phyloP scores from a whole-genome alignment of 1,140 invertebrate genomes.

The Laupala kohalensis region DNA sequence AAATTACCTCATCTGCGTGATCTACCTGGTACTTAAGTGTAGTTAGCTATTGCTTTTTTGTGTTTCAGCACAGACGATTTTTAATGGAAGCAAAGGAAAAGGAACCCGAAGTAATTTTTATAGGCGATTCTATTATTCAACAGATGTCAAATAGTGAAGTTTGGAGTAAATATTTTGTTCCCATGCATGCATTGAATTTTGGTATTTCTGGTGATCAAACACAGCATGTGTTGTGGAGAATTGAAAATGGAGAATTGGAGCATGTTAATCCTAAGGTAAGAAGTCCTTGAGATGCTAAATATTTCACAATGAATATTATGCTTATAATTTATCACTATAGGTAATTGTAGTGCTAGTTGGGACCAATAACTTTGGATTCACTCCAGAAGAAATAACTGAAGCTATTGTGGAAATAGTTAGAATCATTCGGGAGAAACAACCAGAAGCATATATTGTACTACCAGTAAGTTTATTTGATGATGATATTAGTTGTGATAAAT shows the following conservation, averaged over 20 bases:
- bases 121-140: constrained; percentile 75
- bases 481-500: not conserved
- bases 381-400: constrained; percentile 61
- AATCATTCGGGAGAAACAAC: constrained; percentile 58
- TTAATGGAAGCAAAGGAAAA: constrained; percentile 65
- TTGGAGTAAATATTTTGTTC: constrained; percentile 76
- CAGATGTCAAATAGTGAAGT: constrained; percentile 63
- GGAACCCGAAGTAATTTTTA: constrained; percentile 81
- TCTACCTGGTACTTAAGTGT: not conserved
- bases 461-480: constrained; percentile 56
- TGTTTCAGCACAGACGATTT: constrained; percentile 66
- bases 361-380: constrained; percentile 70
- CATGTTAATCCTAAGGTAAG: constrained; percentile 71
- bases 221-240: constrained; percentile 78
- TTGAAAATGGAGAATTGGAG: constrained; percentile 77
- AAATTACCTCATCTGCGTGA: not conserved
- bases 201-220: constrained; percentile 78
- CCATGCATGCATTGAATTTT: constrained; percentile 79
- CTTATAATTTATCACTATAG: constrained; percentile 31
- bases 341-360: constrained; percentile 74
- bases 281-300: constrained; percentile 3
- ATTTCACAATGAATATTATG: constrained; percentile 3
- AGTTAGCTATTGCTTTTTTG: not conserved
- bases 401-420: constrained; percentile 65
- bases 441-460: constrained; percentile 63